phyloP scores from a whole-genome alignment of 2,888 invertebrate genomes.

The Myathropa florea region DNA sequence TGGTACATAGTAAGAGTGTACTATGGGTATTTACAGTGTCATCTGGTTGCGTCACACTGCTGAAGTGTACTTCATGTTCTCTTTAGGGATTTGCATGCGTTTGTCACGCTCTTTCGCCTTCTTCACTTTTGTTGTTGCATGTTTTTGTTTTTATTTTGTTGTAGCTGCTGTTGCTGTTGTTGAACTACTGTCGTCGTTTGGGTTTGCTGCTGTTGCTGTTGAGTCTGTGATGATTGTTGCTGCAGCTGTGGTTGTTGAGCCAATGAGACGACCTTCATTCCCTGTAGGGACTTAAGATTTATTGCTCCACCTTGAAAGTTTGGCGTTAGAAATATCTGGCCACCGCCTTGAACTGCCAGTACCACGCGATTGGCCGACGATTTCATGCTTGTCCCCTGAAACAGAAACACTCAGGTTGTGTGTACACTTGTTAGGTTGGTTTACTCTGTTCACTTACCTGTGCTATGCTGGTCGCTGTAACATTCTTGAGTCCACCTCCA shows the following conservation, averaged over 20 bases:
- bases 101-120: neutral
- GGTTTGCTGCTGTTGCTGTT: conserved; percentile 35
- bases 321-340: conserved; percentile 84
- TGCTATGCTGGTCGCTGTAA: conserved; percentile 43
- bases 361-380: conserved; percentile 80
- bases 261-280: conserved; percentile 84
- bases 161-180: conserved; percentile 8
- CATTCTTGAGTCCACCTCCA: conserved; percentile 35
- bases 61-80: conserved; percentile 8
- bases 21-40: conserved; percentile 37
- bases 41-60: conserved; percentile 14
- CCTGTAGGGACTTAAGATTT: conserved; percentile 84
- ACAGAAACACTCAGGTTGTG: neutral
- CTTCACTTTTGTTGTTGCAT: conserved; percentile 38
- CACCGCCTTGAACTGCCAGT: conserved; percentile 82
- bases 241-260: conserved; percentile 79
- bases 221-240: conserved; percentile 47
- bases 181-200: neutral
- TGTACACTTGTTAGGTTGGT: neutral
- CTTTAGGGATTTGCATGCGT: neutral
- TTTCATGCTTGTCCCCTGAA: conserved; percentile 73
- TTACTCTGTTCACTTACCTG: conserved; percentile 28
- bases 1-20: conserved; percentile 1
- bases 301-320: conserved; percentile 84
- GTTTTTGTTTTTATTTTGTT: conserved; percentile 43